Conservation (phyloP, 2,888 invertebrate species). For the Linnaemya vulpina region DNA sequence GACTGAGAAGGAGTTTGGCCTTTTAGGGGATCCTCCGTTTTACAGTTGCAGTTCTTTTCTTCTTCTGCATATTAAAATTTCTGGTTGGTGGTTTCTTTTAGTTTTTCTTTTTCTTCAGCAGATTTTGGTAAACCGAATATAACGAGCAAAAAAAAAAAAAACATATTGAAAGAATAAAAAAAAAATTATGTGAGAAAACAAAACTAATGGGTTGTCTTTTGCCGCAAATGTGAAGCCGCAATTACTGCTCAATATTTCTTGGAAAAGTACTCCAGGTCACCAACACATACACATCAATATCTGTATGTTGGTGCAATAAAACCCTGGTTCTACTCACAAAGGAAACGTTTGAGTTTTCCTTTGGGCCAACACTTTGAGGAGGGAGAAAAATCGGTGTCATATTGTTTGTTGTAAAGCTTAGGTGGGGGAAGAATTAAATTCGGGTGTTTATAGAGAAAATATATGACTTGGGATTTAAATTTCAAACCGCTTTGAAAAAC, state of each 20-base stretch:
- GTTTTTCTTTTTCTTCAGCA: neutral
- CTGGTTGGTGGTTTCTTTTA: conserved; percentile 54
- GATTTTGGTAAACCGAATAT: conserved; percentile 61
- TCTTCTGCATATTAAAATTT: conserved; percentile 36
- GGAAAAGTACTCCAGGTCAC: conserved; percentile 52
- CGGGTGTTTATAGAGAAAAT: too few relatives aligned
- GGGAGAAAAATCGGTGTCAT: conserved; percentile 16
- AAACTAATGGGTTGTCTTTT: conserved; percentile 77
- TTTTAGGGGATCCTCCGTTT: neutral
- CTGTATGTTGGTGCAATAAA: conserved; percentile 16
- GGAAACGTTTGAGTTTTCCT: conserved; percentile 16
- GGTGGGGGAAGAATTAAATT: conserved; percentile 19
- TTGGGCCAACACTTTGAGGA: neutral
- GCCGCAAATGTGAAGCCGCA: conserved; percentile 81
- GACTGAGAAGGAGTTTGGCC: conserved; percentile 46
- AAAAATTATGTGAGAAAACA: conserved; percentile 46
- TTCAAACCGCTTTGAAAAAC: too few relatives aligned
- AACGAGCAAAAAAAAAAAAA: conserved; percentile 11
- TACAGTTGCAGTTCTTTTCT: neutral
- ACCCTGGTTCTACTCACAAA: conserved; percentile 7
- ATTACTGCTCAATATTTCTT: conserved; percentile 71
- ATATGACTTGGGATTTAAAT: too few relatives aligned
- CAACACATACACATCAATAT: neutral
- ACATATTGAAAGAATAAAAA: conserved; percentile 28
- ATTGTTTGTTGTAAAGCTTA: neutral